These are phyloP conservation scores for Sceliomorpha sp. DNA, from an alignment of 2,888 invertebrate genomes.

Conservation along the genomic window DNA sequence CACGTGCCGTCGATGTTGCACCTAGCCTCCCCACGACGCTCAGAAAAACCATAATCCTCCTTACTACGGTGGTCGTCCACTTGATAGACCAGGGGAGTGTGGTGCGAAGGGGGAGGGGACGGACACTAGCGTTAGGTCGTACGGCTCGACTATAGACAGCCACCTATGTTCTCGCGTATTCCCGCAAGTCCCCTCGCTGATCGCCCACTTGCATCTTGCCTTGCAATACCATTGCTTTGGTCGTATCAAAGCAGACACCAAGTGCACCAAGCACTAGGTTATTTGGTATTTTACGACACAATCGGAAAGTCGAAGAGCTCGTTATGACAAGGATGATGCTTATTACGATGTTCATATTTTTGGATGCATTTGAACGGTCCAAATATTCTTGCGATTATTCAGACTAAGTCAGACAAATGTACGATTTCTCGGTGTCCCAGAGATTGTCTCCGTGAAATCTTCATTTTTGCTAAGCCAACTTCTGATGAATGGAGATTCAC, in stretches of 20 bases:
- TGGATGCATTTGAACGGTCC: too few species aligned
- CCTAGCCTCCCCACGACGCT: conserved; percentile 68
- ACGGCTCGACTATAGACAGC: too few species aligned
- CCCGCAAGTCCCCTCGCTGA: conserved; percentile 43
- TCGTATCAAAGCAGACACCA: conserved; percentile 56
- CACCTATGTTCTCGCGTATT: conserved; percentile 22
- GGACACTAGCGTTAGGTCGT: conserved; percentile 50
- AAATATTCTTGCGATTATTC: too few species aligned
- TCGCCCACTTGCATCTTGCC: conserved; percentile 58
- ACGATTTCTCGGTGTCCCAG: too few species aligned
- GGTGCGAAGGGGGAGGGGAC: conserved; percentile 57
- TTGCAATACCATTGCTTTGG: conserved; percentile 32
- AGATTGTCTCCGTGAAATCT: too few species aligned
- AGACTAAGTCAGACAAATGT: conserved; percentile 34
- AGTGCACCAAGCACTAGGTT: conserved; percentile 72
- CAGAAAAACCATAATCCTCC: conserved; percentile 77
- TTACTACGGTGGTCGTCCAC: conserved; percentile 56
- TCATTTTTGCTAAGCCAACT: conserved; percentile 49
- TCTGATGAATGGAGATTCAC: conserved; percentile 30
- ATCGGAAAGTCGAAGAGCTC: too few species aligned
- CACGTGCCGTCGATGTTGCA: conserved; percentile 32
- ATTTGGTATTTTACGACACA: too few species aligned
- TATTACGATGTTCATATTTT: conserved; percentile 24
- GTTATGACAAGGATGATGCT: conserved; percentile 38
- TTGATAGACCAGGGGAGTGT: conserved; percentile 57